Conservation (phyloP, 2,113 vertebrate species). For the Mustela nigripes region DNA sequence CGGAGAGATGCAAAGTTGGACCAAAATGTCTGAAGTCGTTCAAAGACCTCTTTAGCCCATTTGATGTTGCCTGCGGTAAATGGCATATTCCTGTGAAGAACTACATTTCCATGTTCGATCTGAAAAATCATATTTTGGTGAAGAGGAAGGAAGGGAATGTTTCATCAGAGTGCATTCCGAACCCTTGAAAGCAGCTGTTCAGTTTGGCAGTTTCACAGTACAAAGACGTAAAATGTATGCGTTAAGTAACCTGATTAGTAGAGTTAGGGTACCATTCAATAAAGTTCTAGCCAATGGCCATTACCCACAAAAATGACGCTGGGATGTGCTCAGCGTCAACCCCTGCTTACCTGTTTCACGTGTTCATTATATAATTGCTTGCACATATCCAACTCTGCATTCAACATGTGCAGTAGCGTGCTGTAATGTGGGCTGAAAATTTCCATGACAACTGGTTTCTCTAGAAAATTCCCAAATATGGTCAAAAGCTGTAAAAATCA, state of each 20-base stretch:
- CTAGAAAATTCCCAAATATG: conserved; percentile 90
- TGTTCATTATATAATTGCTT: conserved; percentile 87
- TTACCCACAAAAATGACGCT: not conserved
- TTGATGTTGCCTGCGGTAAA: conserved; percentile 89
- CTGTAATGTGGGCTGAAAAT: conserved; percentile 89
- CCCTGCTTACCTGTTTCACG: conserved; percentile 85
- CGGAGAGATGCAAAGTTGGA: conserved; percentile 86
- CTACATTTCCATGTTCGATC: conserved; percentile 77
- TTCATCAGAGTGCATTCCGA: not conserved
- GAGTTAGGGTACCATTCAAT: not conserved
- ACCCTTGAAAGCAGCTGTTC: not conserved
- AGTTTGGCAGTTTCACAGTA: not conserved
- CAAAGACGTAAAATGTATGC: not conserved
- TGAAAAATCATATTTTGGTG: conserved; percentile 76
- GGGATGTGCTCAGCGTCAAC: not conserved
- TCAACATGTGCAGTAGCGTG: conserved; percentile 88
- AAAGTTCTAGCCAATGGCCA: not conserved
- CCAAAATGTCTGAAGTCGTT: conserved; percentile 88
- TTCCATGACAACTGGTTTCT: conserved; percentile 88
- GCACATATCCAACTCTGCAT: conserved; percentile 88
- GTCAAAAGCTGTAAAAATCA: conserved; percentile 88
- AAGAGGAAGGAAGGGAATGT: conserved; percentile 28
- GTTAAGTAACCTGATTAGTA: not conserved
- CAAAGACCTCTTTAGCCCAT: conserved; percentile 89
- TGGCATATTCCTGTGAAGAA: conserved; percentile 90